A percentile compares a stretch with the other conserved stretches of the same genome.
Evolutionary conservation across 2,113 vertebrate species (phyloP).

Genomic region (Promerops cafer): DNA sequence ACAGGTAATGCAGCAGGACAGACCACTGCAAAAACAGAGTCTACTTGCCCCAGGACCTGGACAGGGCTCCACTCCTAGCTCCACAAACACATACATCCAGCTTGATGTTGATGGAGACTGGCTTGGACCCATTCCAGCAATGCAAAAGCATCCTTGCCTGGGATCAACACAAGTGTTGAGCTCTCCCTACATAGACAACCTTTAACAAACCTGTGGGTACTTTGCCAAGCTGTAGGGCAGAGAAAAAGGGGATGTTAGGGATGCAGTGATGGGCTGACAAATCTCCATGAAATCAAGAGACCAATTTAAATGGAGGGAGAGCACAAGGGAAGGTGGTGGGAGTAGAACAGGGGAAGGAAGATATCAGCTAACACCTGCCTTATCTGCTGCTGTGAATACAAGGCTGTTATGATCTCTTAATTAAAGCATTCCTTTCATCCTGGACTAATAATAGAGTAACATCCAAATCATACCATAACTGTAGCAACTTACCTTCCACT

Average conservation of each 20-base stretch:
- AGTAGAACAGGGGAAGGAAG: neutral
- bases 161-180: neutral
- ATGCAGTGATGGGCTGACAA: neutral
- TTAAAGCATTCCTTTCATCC: slow-evolving; percentile 34
- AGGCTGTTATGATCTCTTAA: slow-evolving; percentile 7
- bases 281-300: neutral
- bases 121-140: neutral
- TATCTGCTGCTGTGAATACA: neutral
- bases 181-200: neutral
- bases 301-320: neutral
- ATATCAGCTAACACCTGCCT: neutral
- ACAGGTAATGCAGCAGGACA: neutral
- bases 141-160: neutral
- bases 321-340: neutral
- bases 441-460: neutral
- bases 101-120: neutral
- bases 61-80: neutral
- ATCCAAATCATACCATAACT: neutral
- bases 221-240: neutral
- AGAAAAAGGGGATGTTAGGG: neutral
- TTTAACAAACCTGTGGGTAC: neutral
- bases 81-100: rapidly evolving
- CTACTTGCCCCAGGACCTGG: neutral
- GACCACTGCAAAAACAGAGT: neutral
- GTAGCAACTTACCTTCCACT: neutral